Evolutionary conservation across 2,113 vertebrate genomes (phyloP), one percentile per base, ranked within the genome.

Genomic region (Romanogobio albipinnatus): DNA sequence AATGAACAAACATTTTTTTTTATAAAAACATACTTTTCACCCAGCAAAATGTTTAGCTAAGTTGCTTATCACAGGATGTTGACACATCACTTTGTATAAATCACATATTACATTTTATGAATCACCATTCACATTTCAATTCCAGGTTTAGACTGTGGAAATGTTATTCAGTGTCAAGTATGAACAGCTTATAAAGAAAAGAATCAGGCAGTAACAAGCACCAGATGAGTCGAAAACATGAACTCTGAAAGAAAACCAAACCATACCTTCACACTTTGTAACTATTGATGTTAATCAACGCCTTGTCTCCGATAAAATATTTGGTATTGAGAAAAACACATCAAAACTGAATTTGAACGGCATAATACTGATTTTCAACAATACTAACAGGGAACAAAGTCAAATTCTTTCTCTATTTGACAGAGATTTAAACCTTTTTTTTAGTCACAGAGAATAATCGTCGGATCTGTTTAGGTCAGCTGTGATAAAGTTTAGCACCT

Each of bases 41-140:
- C 49, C 56, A 1, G 14, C 22, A 78, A 87, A 56, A 73, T 77
- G 84, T 59, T 74, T 79, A 22, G 29, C 76, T 70, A 39, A 56
- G 26, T 33, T 22, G 83, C 59, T 80, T 36, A 26, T 17, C 26
- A 53, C 24, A 53, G 62, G 45, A 68, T 39, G 33, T 47, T 86
- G 79, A 49, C 49, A 70, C 79, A 83, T 56, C 59, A 78, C 49
- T 68, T 59, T 19, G 58, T 17, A 47, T 15, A 22, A 82, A 33
- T 76, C 73, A 68, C n/a, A 7, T 14, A 14, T 86, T 29, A 82
- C 61, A 68, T 70, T 47, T 56, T 39, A 71, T 53, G 24, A 77
- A 22, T 86, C 61, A 71, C 45, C 24, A 59, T 86, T 86, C 73
- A 86, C 74, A 86, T 83, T 86, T 62, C 14, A 59, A 80, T 85